These are phyloP conservation scores for Hyles vespertilio DNA, from an alignment of 1,140 invertebrate species.

Conservation along the genomic window DNA sequence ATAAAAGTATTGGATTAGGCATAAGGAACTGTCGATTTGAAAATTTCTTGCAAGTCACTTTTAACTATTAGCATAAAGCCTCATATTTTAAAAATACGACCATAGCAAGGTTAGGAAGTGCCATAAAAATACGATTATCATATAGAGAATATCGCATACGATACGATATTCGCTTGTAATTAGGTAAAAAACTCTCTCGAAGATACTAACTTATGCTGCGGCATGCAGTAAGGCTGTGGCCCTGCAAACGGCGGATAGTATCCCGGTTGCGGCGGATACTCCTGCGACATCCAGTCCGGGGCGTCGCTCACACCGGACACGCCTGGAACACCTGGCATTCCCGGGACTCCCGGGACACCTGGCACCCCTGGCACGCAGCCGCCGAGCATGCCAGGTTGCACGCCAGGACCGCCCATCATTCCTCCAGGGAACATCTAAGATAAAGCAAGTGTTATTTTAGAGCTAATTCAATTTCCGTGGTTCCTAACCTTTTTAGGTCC, in stretches of 20 bases:
- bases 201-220: slow-evolving; percentile 55
- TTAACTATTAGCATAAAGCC: too few relatives aligned
- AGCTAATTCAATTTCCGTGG: too few relatives aligned
- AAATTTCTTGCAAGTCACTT: too few relatives aligned
- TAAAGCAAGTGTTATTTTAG: not conserved
- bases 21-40: too few relatives aligned
- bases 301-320: not conserved
- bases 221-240: slow-evolving; percentile 55
- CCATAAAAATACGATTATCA: too few relatives aligned
- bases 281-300: slow-evolving; percentile 23
- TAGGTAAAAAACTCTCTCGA: not conserved
- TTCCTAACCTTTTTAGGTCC: too few relatives aligned
- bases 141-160: too few relatives aligned
- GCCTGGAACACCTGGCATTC: slow-evolving; percentile 7
- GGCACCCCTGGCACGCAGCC: slow-evolving; percentile 15
- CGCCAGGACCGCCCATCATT: slow-evolving; percentile 13
- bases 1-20: too few relatives aligned
- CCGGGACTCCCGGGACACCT: slow-evolving; percentile 13
- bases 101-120: too few relatives aligned
- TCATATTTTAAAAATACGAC: too few relatives aligned
- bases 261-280: slow-evolving; percentile 27
- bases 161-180: not conserved
- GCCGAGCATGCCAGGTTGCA: slow-evolving; percentile 35
- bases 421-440: slow-evolving; percentile 49
- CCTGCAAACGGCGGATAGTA: slow-evolving; percentile 52